Percentiles rank a stretch among this genome's conserved stretches.
These are phyloP conservation scores for Arenicola marina DNA, from an alignment of 2,888 invertebrate genomes.

Conservation along the genomic window DNA sequence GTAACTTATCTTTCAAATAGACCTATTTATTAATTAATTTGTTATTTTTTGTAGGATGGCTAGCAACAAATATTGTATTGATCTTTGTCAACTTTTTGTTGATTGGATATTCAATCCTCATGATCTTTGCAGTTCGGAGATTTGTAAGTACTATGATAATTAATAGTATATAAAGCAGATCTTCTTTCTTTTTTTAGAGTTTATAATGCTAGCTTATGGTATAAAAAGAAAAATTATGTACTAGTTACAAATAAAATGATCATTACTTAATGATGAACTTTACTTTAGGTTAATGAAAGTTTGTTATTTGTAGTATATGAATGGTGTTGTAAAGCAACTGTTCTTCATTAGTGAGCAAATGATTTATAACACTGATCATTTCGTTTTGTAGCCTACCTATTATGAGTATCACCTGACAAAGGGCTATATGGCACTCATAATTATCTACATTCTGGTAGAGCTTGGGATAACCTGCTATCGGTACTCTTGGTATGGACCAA, in stretches of 20 bases:
- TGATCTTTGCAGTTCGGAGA: constrained; percentile 48
- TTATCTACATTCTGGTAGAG: constrained; percentile 52
- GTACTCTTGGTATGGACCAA: constrained; percentile 56
- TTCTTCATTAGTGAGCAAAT: too few relatives aligned
- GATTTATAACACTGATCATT: too few relatives aligned
- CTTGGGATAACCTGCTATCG: constrained; percentile 54
- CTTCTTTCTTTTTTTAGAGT: too few relatives aligned
- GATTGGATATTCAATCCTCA: constrained; percentile 48
- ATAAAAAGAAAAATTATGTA: too few relatives aligned
- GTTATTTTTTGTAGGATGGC: constrained; percentile 54
- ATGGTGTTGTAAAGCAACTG: too few relatives aligned
- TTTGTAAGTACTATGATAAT: constrained; percentile 33
- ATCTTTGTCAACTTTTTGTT: constrained; percentile 50
- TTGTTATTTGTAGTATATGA: too few relatives aligned
- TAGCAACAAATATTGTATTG: constrained; percentile 53
- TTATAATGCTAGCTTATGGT: too few relatives aligned
- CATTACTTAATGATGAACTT: neutral
- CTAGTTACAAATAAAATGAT: constrained; percentile 1
- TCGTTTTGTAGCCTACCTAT: constrained; percentile 35
- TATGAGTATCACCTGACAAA: constrained; percentile 40
- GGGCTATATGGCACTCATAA: constrained; percentile 43
- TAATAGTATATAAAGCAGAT: neutral
- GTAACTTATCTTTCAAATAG: too few relatives aligned
- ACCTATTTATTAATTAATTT: too few relatives aligned
- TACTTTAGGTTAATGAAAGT: too few relatives aligned